Conservation (phyloP, 2,797 vertebrate species). For the Tragopan temminckii region DNA sequence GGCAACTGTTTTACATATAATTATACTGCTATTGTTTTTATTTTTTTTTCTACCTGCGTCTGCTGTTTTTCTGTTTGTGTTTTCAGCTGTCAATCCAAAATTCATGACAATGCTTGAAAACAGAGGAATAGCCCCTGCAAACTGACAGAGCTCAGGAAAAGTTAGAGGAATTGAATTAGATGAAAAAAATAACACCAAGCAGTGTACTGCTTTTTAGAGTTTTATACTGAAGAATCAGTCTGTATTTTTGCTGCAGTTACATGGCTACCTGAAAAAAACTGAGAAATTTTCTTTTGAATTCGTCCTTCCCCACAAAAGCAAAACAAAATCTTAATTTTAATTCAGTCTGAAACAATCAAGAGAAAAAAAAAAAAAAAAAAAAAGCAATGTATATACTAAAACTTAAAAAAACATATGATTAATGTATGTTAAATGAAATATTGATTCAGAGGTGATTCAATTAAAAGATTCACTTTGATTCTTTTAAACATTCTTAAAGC, state of each 20-base stretch:
- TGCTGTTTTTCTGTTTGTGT: not conserved
- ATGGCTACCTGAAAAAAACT: not conserved
- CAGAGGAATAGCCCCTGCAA: not conserved
- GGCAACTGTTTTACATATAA: not conserved
- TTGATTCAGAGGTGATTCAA: not conserved
- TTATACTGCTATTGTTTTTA: not conserved
- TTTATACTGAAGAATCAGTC: not conserved
- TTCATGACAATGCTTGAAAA: not conserved
- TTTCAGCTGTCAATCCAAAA: conserved; percentile 36
- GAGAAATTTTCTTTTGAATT: not conserved
- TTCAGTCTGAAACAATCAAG: not conserved
- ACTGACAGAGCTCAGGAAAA: not conserved
- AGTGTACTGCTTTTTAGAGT: not conserved
- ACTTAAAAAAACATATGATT: not conserved
- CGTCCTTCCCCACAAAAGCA: not conserved
- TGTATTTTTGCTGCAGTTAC: rapidly evolving
- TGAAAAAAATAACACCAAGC: not conserved
- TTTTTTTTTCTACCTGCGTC: not conserved
- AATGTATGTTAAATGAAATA: not conserved
- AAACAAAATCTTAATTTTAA: not conserved
- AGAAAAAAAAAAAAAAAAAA: not conserved
- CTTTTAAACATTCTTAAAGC: not conserved
- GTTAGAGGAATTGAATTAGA: not conserved
- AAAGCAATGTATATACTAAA: not conserved
- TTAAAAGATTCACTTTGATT: not conserved